A percentile compares a stretch with the other conserved stretches of the same genome.
Evolutionary conservation across 1,140 invertebrate genomes (phyloP).

Genomic region (Plectrocnemia conspersa): DNA sequence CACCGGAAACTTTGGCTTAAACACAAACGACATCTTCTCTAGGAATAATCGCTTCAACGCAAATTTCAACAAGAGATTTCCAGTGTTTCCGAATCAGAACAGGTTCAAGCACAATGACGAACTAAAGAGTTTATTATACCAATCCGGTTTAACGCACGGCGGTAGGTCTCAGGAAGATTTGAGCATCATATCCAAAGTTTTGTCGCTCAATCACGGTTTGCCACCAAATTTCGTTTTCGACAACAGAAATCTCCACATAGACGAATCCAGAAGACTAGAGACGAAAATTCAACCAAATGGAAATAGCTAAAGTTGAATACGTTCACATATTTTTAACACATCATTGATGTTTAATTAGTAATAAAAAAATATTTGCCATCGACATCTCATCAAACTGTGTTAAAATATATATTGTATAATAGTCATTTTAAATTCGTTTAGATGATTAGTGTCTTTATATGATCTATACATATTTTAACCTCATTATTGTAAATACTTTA

Average conservation of each 20-base stretch:
- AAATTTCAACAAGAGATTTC: constrained; percentile 9
- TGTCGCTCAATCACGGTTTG: constrained; percentile 65
- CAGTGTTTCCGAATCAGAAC: constrained; percentile 18
- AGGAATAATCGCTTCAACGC: constrained; percentile 19
- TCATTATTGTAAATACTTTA: too few species aligned
- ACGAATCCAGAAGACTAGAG: constrained; percentile 21
- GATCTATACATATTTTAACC: too few species aligned
- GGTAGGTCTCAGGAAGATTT: constrained; percentile 62
- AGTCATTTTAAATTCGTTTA: too few species aligned
- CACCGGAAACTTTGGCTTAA: constrained; percentile 56
- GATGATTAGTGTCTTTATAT: too few species aligned
- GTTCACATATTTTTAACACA: too few species aligned
- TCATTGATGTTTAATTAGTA: too few species aligned
- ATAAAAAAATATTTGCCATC: too few species aligned
- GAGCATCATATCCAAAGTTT: constrained; percentile 73
- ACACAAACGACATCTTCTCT: constrained; percentile 40
- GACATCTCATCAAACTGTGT: too few species aligned
- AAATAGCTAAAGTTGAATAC: constrained; percentile 3
- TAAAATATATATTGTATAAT: too few species aligned
- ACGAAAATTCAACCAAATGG: constrained; percentile 7
- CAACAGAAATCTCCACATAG: constrained; percentile 7
- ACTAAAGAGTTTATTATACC: constrained; percentile 58
- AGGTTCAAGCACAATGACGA: constrained; percentile 50
- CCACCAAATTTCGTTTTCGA: constrained; percentile 9
- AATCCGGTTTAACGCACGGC: constrained; percentile 56